Percentiles rank a stretch among this genome's conserved stretches.
These are phyloP conservation scores for Poeciliopsis infans DNA, from an alignment of 2,797 vertebrate species.

Conservation along the genomic window DNA sequence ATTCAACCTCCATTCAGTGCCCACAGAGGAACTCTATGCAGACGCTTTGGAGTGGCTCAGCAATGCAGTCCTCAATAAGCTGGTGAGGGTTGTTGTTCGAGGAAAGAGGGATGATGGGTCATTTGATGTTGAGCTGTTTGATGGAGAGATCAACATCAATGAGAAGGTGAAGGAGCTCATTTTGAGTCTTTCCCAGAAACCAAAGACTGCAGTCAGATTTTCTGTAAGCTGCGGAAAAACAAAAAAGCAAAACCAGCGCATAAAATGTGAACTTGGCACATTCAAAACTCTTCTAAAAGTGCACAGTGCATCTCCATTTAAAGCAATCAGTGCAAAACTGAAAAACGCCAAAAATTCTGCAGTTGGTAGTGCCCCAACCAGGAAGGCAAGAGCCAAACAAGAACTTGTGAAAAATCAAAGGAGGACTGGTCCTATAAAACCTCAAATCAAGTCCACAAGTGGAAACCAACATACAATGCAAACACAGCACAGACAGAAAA, in stretches of 20 bases:
- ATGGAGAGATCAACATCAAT: constrained; percentile 84
- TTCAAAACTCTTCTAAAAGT: not conserved
- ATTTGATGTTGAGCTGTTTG: constrained; percentile 86
- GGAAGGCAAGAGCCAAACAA: constrained; percentile 17
- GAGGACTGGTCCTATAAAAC: constrained; percentile 8
- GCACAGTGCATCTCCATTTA: not conserved
- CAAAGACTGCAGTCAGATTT: constrained; percentile 23
- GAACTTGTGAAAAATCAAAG: constrained; percentile 3
- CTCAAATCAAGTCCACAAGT: not conserved
- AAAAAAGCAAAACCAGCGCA: not conserved
- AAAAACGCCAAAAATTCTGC: constrained; percentile 13
- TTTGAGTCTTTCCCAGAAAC: constrained; percentile 13
- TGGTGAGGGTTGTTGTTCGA: constrained; percentile 80
- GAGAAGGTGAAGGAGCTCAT: constrained; percentile 82
- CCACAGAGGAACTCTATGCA: constrained; percentile 67
- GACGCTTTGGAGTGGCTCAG: constrained; percentile 85
- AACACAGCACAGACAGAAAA: not conserved
- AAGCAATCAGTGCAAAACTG: constrained; percentile 9
- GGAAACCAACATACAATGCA: not conserved
- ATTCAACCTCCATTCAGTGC: constrained; percentile 82
- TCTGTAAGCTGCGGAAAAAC: not conserved
- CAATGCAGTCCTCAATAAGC: constrained; percentile 77
- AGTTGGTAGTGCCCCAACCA: constrained; percentile 5
- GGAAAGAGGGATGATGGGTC: constrained; percentile 81
- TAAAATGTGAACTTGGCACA: not conserved